These are phyloP conservation scores for Ganaspis sp. DNA, from an alignment of 1,140 invertebrate species.

Conservation along the genomic window DNA sequence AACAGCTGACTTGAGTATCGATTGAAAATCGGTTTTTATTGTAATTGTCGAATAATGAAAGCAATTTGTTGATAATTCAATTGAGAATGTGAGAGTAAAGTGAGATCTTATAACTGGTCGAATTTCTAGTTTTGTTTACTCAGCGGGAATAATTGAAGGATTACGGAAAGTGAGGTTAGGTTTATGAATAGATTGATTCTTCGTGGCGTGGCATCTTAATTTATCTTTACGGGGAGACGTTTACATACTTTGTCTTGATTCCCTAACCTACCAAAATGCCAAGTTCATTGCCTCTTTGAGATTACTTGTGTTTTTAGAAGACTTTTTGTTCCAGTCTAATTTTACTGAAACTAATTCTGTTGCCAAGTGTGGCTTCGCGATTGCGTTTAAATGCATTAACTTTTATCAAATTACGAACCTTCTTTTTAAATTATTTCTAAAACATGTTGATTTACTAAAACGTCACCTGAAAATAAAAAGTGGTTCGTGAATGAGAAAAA, in stretches of 20 bases:
- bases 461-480: too few species aligned
- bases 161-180: conserved; percentile 3
- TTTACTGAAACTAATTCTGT: neutral
- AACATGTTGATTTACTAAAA: too few species aligned
- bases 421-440: too few species aligned
- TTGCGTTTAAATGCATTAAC: too few species aligned
- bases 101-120: neutral
- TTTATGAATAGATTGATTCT: neutral
- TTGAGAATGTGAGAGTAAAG: too few species aligned
- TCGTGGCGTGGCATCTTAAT: neutral
- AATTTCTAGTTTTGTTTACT: neutral
- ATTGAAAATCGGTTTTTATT: too few species aligned
- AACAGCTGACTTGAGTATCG: too few species aligned
- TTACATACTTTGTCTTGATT: neutral
- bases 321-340: too few species aligned
- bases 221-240: neutral
- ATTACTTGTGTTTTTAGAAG: neutral
- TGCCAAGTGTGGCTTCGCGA: too few species aligned
- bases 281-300: neutral
- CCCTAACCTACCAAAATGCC: conserved; percentile 20
- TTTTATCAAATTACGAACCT: neutral
- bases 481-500: too few species aligned
- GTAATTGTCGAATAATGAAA: too few species aligned
- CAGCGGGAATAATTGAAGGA: neutral
- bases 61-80: too few species aligned